Percentiles rank a stretch among this genome's conserved stretches.
These are phyloP conservation scores for Mellivora capensis DNA, from an alignment of 2,113 vertebrate species.

Conservation along the genomic window DNA sequence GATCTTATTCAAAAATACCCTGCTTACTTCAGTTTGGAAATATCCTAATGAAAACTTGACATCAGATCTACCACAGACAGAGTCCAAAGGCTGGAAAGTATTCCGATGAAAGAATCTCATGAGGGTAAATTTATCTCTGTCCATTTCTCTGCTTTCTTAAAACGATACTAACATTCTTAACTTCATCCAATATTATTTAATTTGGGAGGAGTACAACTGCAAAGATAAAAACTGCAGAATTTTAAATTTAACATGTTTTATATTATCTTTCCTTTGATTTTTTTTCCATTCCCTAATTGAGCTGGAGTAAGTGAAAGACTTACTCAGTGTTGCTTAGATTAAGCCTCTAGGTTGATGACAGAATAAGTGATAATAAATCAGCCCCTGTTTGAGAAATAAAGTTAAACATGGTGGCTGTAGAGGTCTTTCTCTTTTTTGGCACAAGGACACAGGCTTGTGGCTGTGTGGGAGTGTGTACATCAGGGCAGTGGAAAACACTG, in stretches of 20 bases:
- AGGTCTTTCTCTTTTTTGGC: not conserved
- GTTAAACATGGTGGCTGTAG: fast-evolving
- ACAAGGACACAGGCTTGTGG: not conserved
- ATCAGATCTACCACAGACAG: not conserved
- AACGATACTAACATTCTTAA: conserved; percentile 62
- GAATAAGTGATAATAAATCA: not conserved
- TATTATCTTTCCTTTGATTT: not conserved
- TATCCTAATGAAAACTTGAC: conserved; percentile 39
- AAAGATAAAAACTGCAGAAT: conserved; percentile 52
- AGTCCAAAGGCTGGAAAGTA: conserved; percentile 31
- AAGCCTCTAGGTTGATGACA: not conserved
- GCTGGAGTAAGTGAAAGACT: not conserved
- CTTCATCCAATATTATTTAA: conserved; percentile 65
- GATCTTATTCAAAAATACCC: conserved; percentile 44
- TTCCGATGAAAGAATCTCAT: conserved; percentile 44
- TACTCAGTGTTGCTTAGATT: not conserved
- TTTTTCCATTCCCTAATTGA: not conserved
- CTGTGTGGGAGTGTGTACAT: fast-evolving
- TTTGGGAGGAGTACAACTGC: conserved; percentile 60
- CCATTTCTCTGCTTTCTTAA: conserved; percentile 42
- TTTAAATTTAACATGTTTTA: conserved; percentile 48
- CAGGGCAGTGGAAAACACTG: not conserved
- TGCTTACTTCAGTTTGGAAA: conserved; percentile 53
- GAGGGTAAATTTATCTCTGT: conserved; percentile 46
- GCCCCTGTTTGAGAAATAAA: not conserved